These are phyloP conservation scores for Ranitomeya imitator DNA, from an alignment of 2,113 vertebrate species.

Conservation along the genomic window DNA sequence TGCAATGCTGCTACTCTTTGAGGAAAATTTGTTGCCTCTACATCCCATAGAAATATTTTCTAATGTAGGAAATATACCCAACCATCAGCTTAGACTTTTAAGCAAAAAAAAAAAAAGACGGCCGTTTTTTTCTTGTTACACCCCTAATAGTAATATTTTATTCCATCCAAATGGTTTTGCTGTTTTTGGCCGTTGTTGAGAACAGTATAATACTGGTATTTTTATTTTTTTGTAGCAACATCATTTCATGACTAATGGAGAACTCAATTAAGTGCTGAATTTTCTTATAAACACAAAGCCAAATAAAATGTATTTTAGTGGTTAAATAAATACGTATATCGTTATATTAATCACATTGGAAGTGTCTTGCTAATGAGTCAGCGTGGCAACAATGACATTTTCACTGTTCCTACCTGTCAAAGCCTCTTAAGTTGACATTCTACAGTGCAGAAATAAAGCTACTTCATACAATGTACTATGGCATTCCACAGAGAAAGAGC, in stretches of 20 bases:
- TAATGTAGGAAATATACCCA: too few relatives aligned
- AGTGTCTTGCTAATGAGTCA: constrained; percentile 34
- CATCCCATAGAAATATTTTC: too few relatives aligned
- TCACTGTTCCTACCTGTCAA: constrained; percentile 17
- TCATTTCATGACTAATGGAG: background rate
- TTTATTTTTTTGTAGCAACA: background rate
- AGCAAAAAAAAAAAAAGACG: too few relatives aligned
- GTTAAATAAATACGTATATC: constrained; percentile 14
- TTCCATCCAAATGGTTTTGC: too few relatives aligned
- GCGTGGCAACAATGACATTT: constrained; percentile 17
- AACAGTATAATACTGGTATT: background rate
- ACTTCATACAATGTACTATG: constrained; percentile 4
- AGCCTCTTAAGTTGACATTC: constrained; percentile 15
- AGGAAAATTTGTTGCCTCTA: too few relatives aligned
- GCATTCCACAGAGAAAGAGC: background rate
- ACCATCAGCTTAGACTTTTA: too few relatives aligned
- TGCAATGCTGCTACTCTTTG: too few relatives aligned
- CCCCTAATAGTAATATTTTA: too few relatives aligned
- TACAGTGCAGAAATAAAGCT: constrained; percentile 20
- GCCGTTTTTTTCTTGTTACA: too few relatives aligned
- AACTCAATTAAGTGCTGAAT: background rate
- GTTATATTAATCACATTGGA: constrained; percentile 26
- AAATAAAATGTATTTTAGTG: constrained; percentile 18
- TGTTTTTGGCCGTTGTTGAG: too few relatives aligned
- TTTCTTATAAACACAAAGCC: background rate